Evolutionary conservation across 2,113 vertebrate genomes (phyloP), one percentile per base, ranked within the genome.

Genomic region (Etheostoma cragini): DNA sequence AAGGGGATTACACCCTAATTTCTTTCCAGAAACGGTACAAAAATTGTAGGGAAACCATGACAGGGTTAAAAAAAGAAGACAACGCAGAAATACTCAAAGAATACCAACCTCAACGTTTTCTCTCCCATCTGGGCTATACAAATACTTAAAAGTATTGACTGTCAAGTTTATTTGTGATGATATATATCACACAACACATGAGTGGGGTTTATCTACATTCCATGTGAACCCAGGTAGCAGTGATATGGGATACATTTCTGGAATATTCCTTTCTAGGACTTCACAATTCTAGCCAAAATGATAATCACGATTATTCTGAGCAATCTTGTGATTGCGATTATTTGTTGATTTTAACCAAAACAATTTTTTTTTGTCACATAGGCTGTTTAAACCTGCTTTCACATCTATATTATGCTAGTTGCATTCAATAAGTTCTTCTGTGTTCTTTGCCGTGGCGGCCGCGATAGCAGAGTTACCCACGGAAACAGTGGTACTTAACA

Each of bases 1-100:
- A 8, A 8, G 33, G 38, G 38, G 75, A 91, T 88, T 86, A 82
- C 33, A 45, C 12, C 24, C 56, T 6, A 13, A 70, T 26, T 17
- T 42, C 22, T 61, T 63, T 33, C 67, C 58, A 66, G 24, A 56
- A 83, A 82, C 67, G 24, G 47, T 46, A 14, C 38, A 57, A 13
- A 65, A 67, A 73, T 53, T 33, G n/a, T 24, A 65, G 12, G 15
- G 16, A 53, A 67, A 61, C 12, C 21, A 56, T 30, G 26, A 26
- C 8, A 7, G 56, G 56, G 24, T 58, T 15, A 26, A 30, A 21
- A 21, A 46, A 19, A 19, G 8, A 11, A 45, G 11, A 15, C 16
- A 45, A 22, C 61, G 10, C 15, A 17, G 33, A 17, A 11, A 16
- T 21, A 1, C 46, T 64, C 21, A 8, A 26, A 61, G 6, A 71